A percentile compares a stretch with the other conserved stretches of the same genome.
Evolutionary conservation across 2,113 vertebrate genomes (phyloP).

Genomic region (Oreocharis arfaki): DNA sequence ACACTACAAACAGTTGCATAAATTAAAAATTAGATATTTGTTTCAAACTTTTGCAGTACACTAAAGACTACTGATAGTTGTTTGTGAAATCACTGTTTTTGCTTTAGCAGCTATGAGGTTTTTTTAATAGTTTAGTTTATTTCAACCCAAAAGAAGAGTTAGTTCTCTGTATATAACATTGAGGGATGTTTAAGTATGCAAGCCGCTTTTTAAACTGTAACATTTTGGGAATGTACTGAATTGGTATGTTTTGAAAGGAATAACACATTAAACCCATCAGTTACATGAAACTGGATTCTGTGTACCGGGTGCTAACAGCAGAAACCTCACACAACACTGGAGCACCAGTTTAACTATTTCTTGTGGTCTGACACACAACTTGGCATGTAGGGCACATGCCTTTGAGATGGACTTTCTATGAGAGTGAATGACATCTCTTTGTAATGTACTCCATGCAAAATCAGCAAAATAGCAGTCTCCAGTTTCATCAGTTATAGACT

Average conservation of each 20-base stretch:
- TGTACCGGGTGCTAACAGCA: neutral
- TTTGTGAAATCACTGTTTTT: neutral
- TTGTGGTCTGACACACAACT: constrained; percentile 39
- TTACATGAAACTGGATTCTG: constrained; percentile 7
- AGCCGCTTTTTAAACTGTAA: neutral
- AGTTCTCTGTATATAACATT: neutral
- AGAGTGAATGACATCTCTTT: constrained; percentile 32
- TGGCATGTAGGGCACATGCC: neutral
- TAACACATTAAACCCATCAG: neutral
- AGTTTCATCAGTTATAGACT: constrained; percentile 31
- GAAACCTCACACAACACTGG: constrained; percentile 5
- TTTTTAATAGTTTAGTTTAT: neutral
- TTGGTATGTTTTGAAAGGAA: neutral
- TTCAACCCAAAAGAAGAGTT: neutral
- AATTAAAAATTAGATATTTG: neutral
- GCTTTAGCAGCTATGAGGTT: neutral
- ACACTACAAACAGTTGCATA: neutral
- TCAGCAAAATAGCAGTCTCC: constrained; percentile 46
- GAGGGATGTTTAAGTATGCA: neutral
- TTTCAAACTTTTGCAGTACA: neutral
- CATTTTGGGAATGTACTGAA: neutral
- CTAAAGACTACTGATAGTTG: neutral
- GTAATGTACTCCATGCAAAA: constrained; percentile 49
- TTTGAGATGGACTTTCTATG: neutral
- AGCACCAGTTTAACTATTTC: constrained; percentile 19